Base-by-base conservation (phyloP, 2,113 vertebrate genomes). In the Copsychus sechellarum region DNA sequence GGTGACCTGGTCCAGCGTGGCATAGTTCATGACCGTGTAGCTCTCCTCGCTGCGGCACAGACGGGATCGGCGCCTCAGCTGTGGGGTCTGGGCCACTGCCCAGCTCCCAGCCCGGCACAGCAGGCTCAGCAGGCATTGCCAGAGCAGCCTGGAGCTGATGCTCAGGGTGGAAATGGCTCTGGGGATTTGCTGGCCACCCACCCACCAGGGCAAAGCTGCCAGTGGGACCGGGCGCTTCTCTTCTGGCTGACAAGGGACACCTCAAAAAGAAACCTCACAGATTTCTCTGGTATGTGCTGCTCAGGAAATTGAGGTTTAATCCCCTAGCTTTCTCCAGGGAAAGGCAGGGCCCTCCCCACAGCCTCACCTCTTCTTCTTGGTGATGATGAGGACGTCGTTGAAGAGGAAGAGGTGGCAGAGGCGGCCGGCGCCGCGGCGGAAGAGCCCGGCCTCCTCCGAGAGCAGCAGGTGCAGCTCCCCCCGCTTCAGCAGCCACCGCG, bases 301-400 rank as follows among this genome's bases (percentile, higher is more conserved):
- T 24, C 1, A 1, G 13, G 36, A 60, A 70, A 47, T 0, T 0
- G 14, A 28, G 42, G 12, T 24, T n/a, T 16, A 25, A 45, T 1
- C 22, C 33, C 21, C 11, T 12, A 2, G 40, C 8, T 33, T 7
- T 36, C 15, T 4, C 20, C 11, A 33, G 45, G 12, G 54, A 25
- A 47, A 78, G 31, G 13, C 40, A 82, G n/a, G 6, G 36, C 38
- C 51, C 24, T 12, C 11, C 36, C 12, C 4, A 0, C 3, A 14
- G 60, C 19, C 45, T 86, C 62, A 99, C 99, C 99, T 99, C 96
- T 98, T 99, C 97, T 98, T 99, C 97, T 97, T 99, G 92, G 99
- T 99, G 88, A 99, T 81, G 65, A 99, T 98, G 31, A 99, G 98
- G 36, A 99, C 98, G 0, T 99, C 99, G 0, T 98, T 99, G 97